Evolutionary conservation across 2,113 vertebrate genomes (phyloP), one percentile per base, ranked within the genome.

Genomic region (Cathartes aura): DNA sequence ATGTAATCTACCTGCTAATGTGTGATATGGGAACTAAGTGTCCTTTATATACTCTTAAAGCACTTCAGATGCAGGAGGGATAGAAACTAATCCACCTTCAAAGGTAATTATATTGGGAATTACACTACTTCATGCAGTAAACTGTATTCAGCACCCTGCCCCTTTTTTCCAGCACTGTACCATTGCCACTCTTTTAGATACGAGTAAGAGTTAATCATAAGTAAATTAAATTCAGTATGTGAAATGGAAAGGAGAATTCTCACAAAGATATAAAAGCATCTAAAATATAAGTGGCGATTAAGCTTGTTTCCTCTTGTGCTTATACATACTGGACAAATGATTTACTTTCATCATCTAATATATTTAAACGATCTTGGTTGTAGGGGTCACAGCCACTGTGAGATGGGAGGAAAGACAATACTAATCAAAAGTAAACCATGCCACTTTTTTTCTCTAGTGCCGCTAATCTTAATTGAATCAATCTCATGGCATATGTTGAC

Each of bases 381-480:
- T 93, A 70, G 68, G 70, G 98, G 97, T 98, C 97, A 98, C 82
- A 94, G 85, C 66, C 71, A 22, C 89, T 71, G 45, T 59, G 95
- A 97, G 97, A 97, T 89, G 97, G 95, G 96, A 97, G 98, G 97
- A 98, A 98, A 99, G 99, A 98, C 99, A 99, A 98, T 98, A 90
- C 97, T 98, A 99, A 99, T 99, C 99, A 97, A 99, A 98, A 99
- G 97, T 98, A 99, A 99, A 98, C 98, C 98, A 96, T 98, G 99
- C 98, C 99, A 98, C 98, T 99, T 99, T 98, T 98, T 95, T 83
- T 21, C 82, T 75, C 74, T 38, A 22, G 79, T 98, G 98, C 98
- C 82, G 97, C 99, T 99, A 99, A 99, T 99, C 99, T 99, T 99
- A 99, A 99, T 99, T 99, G 99, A 99, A 99, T 99, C 99, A 99